Evolutionary conservation across 2,113 vertebrate species (phyloP).

Genomic region (Vimba vimba): DNA sequence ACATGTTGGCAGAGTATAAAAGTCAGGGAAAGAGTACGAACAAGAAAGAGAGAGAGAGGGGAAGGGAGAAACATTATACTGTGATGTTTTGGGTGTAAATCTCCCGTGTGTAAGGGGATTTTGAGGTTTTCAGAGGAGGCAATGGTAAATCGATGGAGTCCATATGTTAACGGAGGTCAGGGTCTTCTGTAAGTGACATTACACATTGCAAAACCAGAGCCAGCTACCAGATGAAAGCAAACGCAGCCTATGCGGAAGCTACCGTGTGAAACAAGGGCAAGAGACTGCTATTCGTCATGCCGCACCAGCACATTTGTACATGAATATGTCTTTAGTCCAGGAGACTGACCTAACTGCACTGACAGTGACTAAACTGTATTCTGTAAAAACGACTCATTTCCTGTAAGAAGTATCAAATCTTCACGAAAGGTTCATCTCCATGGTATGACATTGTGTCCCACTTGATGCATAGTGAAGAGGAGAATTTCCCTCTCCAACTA

Average conservation of each 20-base stretch:
- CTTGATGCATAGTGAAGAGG: conserved; percentile 1
- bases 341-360: conserved; percentile 1
- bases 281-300: conserved; percentile 51
- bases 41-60: conserved; percentile 28
- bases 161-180: conserved; percentile 55
- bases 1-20: conserved; percentile 51
- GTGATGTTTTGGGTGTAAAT: conserved; percentile 57
- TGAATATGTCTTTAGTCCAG: background rate
- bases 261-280: conserved; percentile 51
- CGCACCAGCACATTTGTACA: conserved; percentile 33
- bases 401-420: background rate
- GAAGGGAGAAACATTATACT: conserved; percentile 40
- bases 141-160: conserved; percentile 54
- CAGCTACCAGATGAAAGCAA: conserved; percentile 50
- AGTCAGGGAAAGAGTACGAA: conserved; percentile 17
- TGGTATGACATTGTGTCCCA: conserved; percentile 18
- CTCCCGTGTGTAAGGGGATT: conserved; percentile 48
- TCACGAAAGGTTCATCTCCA: background rate
- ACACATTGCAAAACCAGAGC: conserved; percentile 49
- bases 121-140: conserved; percentile 46
- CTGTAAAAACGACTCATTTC: background rate
- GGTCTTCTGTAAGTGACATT: conserved; percentile 55
- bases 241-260: conserved; percentile 43
- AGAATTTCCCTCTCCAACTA: conserved; percentile 8
- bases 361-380: background rate